Evolutionary conservation across 2,797 vertebrate species (phyloP).

Genomic region (Avahi laniger): DNA sequence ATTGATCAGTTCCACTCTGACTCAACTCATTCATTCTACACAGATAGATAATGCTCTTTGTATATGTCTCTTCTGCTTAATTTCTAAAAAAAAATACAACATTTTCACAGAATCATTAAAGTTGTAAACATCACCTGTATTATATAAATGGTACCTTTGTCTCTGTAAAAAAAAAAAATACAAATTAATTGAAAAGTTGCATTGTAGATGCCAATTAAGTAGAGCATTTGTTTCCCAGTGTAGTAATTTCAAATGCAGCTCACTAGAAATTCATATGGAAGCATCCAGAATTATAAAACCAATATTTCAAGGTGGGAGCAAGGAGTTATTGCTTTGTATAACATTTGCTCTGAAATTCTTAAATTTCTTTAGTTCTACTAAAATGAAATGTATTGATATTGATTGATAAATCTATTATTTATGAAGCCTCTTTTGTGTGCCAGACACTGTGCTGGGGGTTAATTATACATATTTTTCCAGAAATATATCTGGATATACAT

Average conservation of each 20-base stretch:
- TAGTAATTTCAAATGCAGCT: conserved; percentile 45
- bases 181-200: conserved; percentile 51
- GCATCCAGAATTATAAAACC: not conserved
- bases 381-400: not conserved
- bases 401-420: not conserved
- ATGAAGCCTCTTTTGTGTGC: not conserved
- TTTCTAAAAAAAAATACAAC: not conserved
- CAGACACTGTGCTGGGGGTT: not conserved
- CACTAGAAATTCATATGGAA: conserved; percentile 26
- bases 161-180: conserved; percentile 42
- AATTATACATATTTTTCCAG: not conserved
- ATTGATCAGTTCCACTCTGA: not conserved
- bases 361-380: no score
- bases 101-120: not conserved
- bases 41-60: not conserved
- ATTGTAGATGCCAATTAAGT: conserved; percentile 35
- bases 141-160: not conserved
- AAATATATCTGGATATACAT: not conserved
- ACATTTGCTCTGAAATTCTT: not conserved
- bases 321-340: not conserved
- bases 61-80: not conserved
- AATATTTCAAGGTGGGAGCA: not conserved
- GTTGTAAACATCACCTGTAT: not conserved
- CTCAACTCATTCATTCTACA: not conserved
- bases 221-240: conserved; percentile 42